phyloP scores from a whole-genome alignment of 2,113 vertebrate species.

The Eubucco bourcierii region DNA sequence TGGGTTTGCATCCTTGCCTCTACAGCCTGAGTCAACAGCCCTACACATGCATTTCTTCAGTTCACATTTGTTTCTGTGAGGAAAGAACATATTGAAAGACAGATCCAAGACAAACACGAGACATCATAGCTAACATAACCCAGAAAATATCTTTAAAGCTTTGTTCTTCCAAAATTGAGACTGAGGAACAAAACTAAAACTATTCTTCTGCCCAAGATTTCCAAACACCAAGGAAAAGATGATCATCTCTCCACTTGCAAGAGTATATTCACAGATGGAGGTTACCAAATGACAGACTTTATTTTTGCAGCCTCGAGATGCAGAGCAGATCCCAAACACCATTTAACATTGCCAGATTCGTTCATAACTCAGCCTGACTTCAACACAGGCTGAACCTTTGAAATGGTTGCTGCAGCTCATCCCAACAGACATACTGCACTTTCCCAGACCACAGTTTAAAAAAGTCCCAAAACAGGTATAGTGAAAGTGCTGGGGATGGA shows the following conservation, averaged over 20 bases:
- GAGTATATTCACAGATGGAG: background rate
- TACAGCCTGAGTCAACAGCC: accelerated
- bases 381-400: background rate
- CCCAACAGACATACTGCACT: background rate
- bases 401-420: background rate
- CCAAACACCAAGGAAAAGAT: background rate
- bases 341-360: background rate
- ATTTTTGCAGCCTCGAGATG: background rate
- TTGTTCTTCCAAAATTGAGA: background rate
- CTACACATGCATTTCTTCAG: background rate
- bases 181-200: background rate
- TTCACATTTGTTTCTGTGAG: background rate
- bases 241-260: background rate
- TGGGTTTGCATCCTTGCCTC: background rate
- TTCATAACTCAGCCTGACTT: background rate
- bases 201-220: background rate
- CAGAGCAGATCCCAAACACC: background rate
- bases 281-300: background rate
- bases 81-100: background rate
- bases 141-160: background rate
- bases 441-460: slow-evolving; percentile 27
- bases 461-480: slow-evolving; percentile 29
- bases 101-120: slow-evolving; percentile 3
- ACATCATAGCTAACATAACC: background rate
- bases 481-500: background rate